Conservation (phyloP, 1,140 invertebrate genomes). For the Oppia nitens region DNA sequence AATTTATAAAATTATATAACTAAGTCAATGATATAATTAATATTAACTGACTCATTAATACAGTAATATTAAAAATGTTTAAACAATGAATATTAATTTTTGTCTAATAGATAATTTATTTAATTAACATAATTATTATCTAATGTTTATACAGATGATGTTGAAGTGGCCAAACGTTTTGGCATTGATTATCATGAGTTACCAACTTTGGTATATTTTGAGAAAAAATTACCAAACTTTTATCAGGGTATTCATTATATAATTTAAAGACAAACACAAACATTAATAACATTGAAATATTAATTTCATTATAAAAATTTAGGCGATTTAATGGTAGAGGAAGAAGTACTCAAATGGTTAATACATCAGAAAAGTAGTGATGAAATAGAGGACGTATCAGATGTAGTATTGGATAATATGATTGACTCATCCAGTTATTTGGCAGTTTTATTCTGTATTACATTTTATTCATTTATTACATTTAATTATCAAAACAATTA, state of each 20-base stretch:
- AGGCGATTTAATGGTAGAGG: conserved; percentile 25
- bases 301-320: neutral
- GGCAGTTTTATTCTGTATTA: conserved; percentile 82
- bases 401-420: conserved; percentile 76
- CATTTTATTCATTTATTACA: neutral
- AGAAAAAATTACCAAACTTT: conserved; percentile 66
- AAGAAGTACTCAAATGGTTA: conserved; percentile 26
- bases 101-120: too few species aligned
- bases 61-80: too few species aligned
- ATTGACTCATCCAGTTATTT: conserved; percentile 72
- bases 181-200: conserved; percentile 63
- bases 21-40: too few species aligned
- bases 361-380: conserved; percentile 46
- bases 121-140: neutral
- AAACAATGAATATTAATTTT: too few species aligned
- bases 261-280: neutral
- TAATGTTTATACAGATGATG: conserved; percentile 34
- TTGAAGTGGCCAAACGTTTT: conserved; percentile 61
- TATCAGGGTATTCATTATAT: conserved; percentile 49
- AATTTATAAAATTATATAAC: too few species aligned
- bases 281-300: neutral
- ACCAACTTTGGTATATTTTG: conserved; percentile 81
- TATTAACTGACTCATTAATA: too few species aligned
- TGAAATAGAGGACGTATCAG: conserved; percentile 86
- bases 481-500: conserved; percentile 14